phyloP scores from a whole-genome alignment of 2,888 invertebrate species.

The Aethes cnicana region DNA sequence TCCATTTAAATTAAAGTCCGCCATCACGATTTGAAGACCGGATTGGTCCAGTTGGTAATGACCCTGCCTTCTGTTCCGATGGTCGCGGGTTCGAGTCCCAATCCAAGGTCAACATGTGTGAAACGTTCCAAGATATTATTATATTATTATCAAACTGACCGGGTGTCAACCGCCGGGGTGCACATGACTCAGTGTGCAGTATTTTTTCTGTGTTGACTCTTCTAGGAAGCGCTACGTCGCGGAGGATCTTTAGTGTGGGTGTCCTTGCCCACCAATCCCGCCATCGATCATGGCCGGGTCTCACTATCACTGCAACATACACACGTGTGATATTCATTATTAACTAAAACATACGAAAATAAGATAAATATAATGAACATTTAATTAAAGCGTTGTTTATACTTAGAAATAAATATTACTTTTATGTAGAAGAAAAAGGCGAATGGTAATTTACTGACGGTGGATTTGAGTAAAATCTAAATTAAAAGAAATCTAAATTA shows the following conservation, averaged over 20 bases:
- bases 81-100: too few species aligned
- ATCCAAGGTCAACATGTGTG: too few species aligned
- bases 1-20: too few species aligned
- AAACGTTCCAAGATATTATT: too few species aligned
- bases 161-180: slow-evolving; percentile 17
- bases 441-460: too few species aligned
- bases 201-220: slow-evolving; percentile 10
- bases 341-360: slow-evolving; percentile 22
- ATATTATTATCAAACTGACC: slow-evolving; percentile 8
- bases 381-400: slow-evolving; percentile 13
- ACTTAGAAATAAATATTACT: too few species aligned
- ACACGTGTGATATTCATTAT: slow-evolving; percentile 28
- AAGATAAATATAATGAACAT: slow-evolving; percentile 22
- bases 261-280: slow-evolving; percentile 56
- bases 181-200: background rate
- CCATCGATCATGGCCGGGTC: slow-evolving; percentile 55
- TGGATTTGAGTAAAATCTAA: too few species aligned
- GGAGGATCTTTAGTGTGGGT: slow-evolving; percentile 48
- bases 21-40: too few species aligned
- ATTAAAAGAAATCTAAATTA: too few species aligned
- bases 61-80: too few species aligned
- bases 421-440: too few species aligned
- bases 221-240: slow-evolving; percentile 36
- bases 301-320: slow-evolving; percentile 39
- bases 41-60: too few species aligned